Base-by-base conservation (phyloP, 2,888 invertebrate genomes). In the Eupsilia transversa region DNA sequence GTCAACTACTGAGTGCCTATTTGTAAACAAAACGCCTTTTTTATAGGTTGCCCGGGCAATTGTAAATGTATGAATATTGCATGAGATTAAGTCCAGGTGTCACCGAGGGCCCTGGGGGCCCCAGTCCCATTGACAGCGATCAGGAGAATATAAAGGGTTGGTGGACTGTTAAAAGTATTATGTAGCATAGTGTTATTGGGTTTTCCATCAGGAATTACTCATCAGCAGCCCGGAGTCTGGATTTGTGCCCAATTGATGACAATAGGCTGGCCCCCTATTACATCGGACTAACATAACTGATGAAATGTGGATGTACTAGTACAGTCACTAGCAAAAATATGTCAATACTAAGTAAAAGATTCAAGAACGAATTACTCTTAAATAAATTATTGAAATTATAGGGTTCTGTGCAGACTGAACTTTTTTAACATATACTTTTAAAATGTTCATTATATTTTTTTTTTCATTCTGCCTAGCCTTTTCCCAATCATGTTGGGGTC, bases 61-160 rank as follows among this genome's bases (percentile, higher is more conserved):
- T 83, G 87, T 80, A 82, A 79, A 80, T 85, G 80, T 81, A 88
- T 91, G 89, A 90, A 91, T 91, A 89, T 85, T 91, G 87, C 71
- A 92, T 91, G 85, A 90, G 87, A 88, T 89, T 89, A 87, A 38
- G 61, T 76, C 57, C 87, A 87, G 84, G 86, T 88, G 85, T 82
- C 82, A 75, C 70, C 71, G 38, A 63, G 65, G 71, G 64, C 35
- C 54, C 35, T 17, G 60, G 74, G 46, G 65, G 38, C 4, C n/a
- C 5, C 17, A 38, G 76, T 65, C 59, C 17, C 54, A 30, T 3
- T 64, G 73, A n/a, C 0, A 78, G 66, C 72, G 74, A 38, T 5
- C 33, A 23, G 12, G 1, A 27, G 7, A 57, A n/a, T 17, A 23
- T 66, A 3, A 23, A 43, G 23, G 7, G 27, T 54, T 52, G 3